Conservation (phyloP, 2,888 invertebrate species). For the Anorthoa munda region DNA sequence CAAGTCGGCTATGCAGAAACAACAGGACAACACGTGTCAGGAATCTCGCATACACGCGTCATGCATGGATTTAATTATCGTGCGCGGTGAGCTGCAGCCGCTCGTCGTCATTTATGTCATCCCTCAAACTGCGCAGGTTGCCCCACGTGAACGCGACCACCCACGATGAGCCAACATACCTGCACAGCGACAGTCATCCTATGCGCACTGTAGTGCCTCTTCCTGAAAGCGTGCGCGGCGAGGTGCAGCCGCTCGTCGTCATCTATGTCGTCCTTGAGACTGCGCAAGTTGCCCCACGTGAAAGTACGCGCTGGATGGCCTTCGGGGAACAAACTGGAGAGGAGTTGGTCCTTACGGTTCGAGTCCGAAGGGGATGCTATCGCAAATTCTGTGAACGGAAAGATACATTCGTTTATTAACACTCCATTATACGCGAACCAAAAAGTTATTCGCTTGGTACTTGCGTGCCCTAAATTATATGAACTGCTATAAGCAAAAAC, state of each 20-base stretch:
- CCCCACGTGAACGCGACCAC: slow-evolving; percentile 95
- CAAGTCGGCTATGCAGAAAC: background rate
- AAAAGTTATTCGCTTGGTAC: no score
- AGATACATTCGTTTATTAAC: no score
- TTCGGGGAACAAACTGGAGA: slow-evolving; percentile 92
- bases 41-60: background rate
- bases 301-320: slow-evolving; percentile 95
- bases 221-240: slow-evolving; percentile 94
- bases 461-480: no score
- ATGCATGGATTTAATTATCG: slow-evolving; percentile 61
- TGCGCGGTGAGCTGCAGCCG: slow-evolving; percentile 93
- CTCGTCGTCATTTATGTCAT: slow-evolving; percentile 92
- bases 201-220: slow-evolving; percentile 96
- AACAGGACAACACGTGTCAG: background rate
- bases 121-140: slow-evolving; percentile 93
- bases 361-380: slow-evolving; percentile 94
- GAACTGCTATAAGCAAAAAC: no score
- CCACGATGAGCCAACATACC: slow-evolving; percentile 83
- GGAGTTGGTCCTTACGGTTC: slow-evolving; percentile 94
- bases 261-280: slow-evolving; percentile 92
- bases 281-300: slow-evolving; percentile 96
- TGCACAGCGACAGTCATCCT: slow-evolving; percentile 97
- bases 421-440: no score
- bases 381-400: slow-evolving; percentile 93
- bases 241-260: slow-evolving; percentile 93